Evolutionary conservation across 64 coral and sea anemone genomes (phyloP).

Genomic region (Montipora foliosa): DNA sequence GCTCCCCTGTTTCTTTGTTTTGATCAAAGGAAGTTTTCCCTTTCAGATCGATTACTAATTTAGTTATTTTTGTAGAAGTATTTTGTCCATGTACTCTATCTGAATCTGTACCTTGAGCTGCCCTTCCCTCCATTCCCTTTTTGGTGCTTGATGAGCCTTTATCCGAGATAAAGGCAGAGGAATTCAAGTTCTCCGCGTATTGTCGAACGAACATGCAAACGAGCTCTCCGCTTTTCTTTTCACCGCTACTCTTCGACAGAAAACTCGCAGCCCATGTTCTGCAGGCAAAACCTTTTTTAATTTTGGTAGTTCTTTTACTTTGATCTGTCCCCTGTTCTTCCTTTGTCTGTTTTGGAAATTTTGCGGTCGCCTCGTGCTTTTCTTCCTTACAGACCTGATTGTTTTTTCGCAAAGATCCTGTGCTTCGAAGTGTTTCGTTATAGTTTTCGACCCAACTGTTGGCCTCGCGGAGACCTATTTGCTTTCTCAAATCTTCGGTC

Average conservation of each 20-base stretch:
- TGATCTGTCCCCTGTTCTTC: not conserved
- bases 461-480: slow-evolving; percentile 73
- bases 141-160: not conserved
- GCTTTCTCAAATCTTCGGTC: slow-evolving; percentile 40
- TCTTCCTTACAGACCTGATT: not conserved
- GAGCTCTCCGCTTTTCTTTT: slow-evolving; percentile 18
- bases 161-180: too few species aligned
- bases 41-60: not conserved
- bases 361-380: not conserved
- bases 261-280: slow-evolving; percentile 76
- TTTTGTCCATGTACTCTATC: not conserved
- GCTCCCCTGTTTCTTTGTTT: not conserved
- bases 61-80: not conserved
- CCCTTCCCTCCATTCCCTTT: not conserved
- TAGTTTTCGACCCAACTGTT: slow-evolving; percentile 71
- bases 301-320: slow-evolving; percentile 1
- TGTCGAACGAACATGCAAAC: slow-evolving; percentile 8
- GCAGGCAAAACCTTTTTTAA: slow-evolving; percentile 91
- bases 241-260: not conserved
- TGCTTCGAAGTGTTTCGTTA: slow-evolving; percentile 63
- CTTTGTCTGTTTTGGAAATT: not conserved
- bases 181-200: slow-evolving; percentile 16
- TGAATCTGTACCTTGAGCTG: not conserved
- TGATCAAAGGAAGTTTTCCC: not conserved
- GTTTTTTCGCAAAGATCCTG: slow-evolving; percentile 61